Base-by-base conservation (phyloP, 2,113 vertebrate species). In the Solea solea region DNA sequence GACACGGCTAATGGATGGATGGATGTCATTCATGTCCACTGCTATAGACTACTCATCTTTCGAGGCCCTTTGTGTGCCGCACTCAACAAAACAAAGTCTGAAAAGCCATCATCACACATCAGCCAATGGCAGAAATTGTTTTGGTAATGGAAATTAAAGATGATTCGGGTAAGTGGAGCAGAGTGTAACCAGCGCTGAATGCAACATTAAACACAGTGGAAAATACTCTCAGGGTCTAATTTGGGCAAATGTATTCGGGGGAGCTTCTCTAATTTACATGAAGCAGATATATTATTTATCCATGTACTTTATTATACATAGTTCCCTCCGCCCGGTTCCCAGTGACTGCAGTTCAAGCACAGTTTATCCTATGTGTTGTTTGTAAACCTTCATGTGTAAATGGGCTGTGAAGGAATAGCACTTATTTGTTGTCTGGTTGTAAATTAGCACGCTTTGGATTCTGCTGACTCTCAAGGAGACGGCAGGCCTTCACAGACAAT, bases 221-320 rank as follows among this genome's bases (percentile, higher is more conserved):
- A 21, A 84, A 85, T 51, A 82, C 84, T 83, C 80, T 25, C 34
- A 74, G 72, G 72, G 72, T 80, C 73, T 78, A 65, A 84, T 78
- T 82, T 64, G 49, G 34, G 72, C 8, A 74, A 81, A 89, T 80
- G 67, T 66, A 77, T 87, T 84, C 61, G 4, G 21, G 46, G 57
- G 71, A 72, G 76, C 56, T 57, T 59, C 66, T 82, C 71, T 83
- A 87, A 86, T 34, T 88, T 84, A 80, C 49, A 60, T 3, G 12
- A 73, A 65, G 53, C 21, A 74, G 66, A 85, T 76, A 52, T 62
- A 84, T 88, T 83, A 87, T 86, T 84, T 76, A 82, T 83, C 63
- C 57, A 40, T 50, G 72, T 70, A 55, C 62, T 52, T 76, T 77
- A 78, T 72, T 59, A 72, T 60, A 82, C 42, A 50, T 27, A 42